These are phyloP conservation scores for Micronycteris hirsuta DNA, from an alignment of 2,113 vertebrate genomes.

Conservation along the genomic window DNA sequence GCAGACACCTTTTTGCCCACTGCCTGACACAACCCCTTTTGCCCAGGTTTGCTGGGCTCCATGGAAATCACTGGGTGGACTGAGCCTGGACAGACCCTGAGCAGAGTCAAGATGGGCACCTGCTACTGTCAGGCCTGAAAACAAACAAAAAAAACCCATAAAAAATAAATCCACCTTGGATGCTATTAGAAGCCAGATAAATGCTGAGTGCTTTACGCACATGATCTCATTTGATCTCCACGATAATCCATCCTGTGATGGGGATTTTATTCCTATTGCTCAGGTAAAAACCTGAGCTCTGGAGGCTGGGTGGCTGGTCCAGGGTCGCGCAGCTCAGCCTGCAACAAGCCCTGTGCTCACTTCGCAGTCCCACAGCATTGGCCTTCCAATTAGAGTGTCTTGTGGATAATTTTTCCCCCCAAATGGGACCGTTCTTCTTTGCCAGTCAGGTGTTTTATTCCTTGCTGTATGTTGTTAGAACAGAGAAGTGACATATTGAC, in stretches of 20 bases:
- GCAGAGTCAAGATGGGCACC: too few species aligned
- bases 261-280: neutral
- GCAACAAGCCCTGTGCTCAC: neutral
- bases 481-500: neutral
- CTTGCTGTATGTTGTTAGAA: neutral
- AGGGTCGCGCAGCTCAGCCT: rapidly evolving
- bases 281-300: neutral
- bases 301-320: rapidly evolving
- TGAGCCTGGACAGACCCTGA: neutral
- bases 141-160: too few species aligned
- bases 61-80: neutral
- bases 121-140: too few species aligned
- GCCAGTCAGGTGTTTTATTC: neutral
- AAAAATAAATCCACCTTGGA: neutral
- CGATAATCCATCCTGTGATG: too few species aligned
- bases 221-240: neutral
- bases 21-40: neutral
- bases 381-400: neutral
- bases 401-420: neutral
- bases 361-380: neutral
- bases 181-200: neutral
- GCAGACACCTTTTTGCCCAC: neutral
- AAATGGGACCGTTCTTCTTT: neutral
- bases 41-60: neutral
- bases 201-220: neutral